Percentiles rank a stretch among this genome's conserved stretches.
These are phyloP conservation scores for Meloe dianella DNA, from an alignment of 2,888 invertebrate species.

Conservation along the genomic window DNA sequence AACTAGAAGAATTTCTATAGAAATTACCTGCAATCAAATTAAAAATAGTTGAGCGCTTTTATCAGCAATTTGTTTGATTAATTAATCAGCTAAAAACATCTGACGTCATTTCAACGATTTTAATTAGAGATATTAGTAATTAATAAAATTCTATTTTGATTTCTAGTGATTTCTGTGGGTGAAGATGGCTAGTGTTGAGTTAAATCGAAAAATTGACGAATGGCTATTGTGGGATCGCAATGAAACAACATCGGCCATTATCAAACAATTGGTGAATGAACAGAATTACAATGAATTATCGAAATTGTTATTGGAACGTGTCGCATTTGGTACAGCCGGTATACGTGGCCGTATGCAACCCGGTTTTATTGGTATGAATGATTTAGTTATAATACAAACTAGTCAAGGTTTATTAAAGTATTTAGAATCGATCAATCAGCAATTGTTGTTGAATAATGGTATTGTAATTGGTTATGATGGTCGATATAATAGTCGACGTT, in stretches of 20 bases:
- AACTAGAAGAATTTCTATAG: too few relatives aligned
- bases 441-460: slow-evolving; percentile 69
- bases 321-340: slow-evolving; percentile 93
- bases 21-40: too few relatives aligned
- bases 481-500: slow-evolving; percentile 87
- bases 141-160: too few relatives aligned
- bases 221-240: slow-evolving; percentile 83
- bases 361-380: slow-evolving; percentile 94
- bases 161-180: too few relatives aligned
- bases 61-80: too few relatives aligned
- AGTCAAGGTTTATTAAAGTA: slow-evolving; percentile 87
- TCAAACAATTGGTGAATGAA: slow-evolving; percentile 65
- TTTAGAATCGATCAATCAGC: slow-evolving; percentile 66
- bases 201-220: slow-evolving; percentile 71
- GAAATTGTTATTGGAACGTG: slow-evolving; percentile 71
- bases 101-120: too few relatives aligned
- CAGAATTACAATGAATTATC: slow-evolving; percentile 67
- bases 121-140: too few relatives aligned
- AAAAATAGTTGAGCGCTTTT: too few relatives aligned
- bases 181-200: slow-evolving; percentile 58
- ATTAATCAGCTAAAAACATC: too few relatives aligned
- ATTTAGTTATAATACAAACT: slow-evolving; percentile 93
- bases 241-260: slow-evolving; percentile 68
- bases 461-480: slow-evolving; percentile 93
- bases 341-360: slow-evolving; percentile 91